Percentiles rank a stretch among this genome's conserved stretches.
Conservation (phyloP, 2,113 vertebrate species). For the Artemisiospiza belli region DNA sequence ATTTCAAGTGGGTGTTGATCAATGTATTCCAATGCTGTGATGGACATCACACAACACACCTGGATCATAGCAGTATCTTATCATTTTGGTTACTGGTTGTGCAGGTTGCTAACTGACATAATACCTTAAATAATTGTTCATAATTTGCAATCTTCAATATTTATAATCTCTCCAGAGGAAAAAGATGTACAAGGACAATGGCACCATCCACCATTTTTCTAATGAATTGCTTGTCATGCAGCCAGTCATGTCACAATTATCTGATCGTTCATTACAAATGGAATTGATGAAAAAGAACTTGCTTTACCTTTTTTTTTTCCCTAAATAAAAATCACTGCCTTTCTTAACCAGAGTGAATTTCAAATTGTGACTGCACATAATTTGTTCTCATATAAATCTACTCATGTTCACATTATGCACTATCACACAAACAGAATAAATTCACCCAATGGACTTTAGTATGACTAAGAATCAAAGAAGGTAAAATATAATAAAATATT, state of each 20-base stretch:
- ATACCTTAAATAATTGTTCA: not conserved
- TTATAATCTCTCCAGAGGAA: not conserved
- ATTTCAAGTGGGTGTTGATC: not conserved
- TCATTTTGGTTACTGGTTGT: not conserved
- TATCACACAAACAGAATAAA: not conserved
- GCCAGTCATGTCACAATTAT: not conserved
- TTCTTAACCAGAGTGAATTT: not conserved
- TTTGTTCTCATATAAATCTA: not conserved
- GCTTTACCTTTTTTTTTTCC: fast-evolving
- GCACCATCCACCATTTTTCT: not conserved
- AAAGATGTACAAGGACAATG: not conserved
- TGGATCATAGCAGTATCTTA: not conserved
- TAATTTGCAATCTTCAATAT: not conserved
- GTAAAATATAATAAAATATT: not conserved
- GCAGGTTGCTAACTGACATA: not conserved
- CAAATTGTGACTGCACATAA: not conserved
- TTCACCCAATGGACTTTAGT: not conserved
- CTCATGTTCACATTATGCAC: not conserved
- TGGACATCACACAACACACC: not conserved
- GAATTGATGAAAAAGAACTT: not conserved
- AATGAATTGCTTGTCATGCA: not conserved
- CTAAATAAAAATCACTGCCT: not conserved
- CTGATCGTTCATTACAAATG: not conserved
- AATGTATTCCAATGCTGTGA: not conserved
- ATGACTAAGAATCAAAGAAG: not conserved